A percentile compares a stretch with the other conserved stretches of the same genome.
Evolutionary conservation across 2,797 vertebrate species (phyloP).

Genomic region (Myotis pilosus): DNA sequence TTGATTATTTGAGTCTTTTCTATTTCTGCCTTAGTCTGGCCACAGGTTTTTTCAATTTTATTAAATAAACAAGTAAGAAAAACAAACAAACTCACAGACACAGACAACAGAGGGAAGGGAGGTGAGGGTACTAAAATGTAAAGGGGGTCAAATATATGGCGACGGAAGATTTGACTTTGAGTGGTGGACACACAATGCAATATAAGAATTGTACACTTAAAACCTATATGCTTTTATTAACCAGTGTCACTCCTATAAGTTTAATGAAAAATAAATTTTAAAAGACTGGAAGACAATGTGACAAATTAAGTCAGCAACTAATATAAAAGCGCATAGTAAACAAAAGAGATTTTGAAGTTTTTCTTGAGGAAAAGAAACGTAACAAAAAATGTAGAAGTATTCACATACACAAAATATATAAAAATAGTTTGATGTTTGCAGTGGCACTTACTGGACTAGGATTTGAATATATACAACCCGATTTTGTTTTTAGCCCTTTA

Average conservation of each 20-base stretch:
- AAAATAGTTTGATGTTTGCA: not conserved
- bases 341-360: not conserved
- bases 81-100: not conserved
- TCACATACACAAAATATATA: not conserved
- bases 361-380: not conserved
- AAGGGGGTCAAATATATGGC: not conserved
- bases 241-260: not conserved
- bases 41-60: not conserved
- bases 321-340: not conserved
- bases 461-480: not conserved
- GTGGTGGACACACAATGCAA: not conserved
- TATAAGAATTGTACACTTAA: not conserved
- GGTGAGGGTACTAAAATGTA: not conserved
- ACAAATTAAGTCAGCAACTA: not conserved
- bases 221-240: not conserved
- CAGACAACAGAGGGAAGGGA: not conserved
- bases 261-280: not conserved
- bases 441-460: not conserved
- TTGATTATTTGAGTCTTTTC: not conserved
- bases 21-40: not conserved
- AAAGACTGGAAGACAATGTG: not conserved
- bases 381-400: not conserved
- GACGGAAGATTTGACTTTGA: not conserved
- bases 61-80: not conserved
- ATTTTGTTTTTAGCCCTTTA: conserved; percentile 8